Evolutionary conservation across 2,113 vertebrate species (phyloP), one percentile per base, ranked within the genome.

Genomic region (Ovibos moschatus): DNA sequence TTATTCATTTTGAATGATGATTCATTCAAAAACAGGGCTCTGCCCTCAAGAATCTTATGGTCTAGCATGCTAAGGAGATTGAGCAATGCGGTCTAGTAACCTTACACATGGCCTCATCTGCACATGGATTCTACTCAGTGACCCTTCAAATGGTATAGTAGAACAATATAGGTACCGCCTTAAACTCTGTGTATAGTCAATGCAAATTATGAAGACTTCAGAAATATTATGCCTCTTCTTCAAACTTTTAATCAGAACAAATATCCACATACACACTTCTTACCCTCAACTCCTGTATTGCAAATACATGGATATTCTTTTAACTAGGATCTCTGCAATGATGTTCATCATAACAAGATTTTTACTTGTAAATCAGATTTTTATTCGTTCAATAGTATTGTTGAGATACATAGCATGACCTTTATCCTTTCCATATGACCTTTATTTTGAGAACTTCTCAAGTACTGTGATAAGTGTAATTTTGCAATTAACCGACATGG

Each of bases 401-500:
- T 45, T 5, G 84, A 87, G 58, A 16, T 91, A 28, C 11, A 43
- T 43, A 81, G 11, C 55, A 11, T 50, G 55, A 60, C 58, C 25
- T 89, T 89, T 95, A 47, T 89, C 45, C 15, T 74, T 45, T 89
- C 45, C 81, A n/a, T 88, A 83, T 3, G 27, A 76, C 36, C 19
- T 86, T 62, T 88, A 57, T 83, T 87, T 81, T 89, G 47, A 98
- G 91, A 64, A 6, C 10, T 58, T 71, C 36, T 94, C n/a, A 64
- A n/a, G 55, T 95, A 82, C 43, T 76, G 15, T 40, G 40, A 78
- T 47, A 94, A 94, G 33, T 60, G 28, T 60, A 96, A 82, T 92
- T 97, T 97, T 94, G 55, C 25, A 87, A 23, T 71, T 94, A 96
- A 95, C 51, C 36, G 71, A 43, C 91, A 23, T 89, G 79, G 23